phyloP scores from a whole-genome alignment of 2,113 vertebrate species.

The Oenanthe melanoleuca region DNA sequence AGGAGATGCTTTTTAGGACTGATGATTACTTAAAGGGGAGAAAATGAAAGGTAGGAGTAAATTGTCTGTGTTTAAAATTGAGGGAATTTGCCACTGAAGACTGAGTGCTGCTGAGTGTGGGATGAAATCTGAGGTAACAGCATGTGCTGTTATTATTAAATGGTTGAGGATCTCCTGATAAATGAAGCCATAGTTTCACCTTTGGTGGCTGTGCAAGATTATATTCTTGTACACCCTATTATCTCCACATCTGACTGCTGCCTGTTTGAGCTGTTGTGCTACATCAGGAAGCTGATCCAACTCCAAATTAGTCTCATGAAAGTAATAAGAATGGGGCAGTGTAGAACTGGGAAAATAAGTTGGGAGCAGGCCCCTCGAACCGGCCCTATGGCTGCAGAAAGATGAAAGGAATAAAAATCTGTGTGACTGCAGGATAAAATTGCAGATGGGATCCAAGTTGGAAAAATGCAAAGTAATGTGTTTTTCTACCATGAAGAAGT shows the following conservation, averaged over 20 bases:
- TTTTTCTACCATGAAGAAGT: constrained; percentile 3
- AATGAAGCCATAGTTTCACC: neutral
- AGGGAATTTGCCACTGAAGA: neutral
- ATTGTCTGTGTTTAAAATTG: neutral
- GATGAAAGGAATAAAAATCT: constrained; percentile 35
- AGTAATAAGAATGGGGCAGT: neutral
- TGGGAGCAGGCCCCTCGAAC: neutral
- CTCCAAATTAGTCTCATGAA: neutral
- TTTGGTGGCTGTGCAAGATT: neutral
- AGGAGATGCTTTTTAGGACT: neutral
- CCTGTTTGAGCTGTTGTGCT: neutral
- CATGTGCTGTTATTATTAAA: neutral
- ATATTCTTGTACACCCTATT: neutral
- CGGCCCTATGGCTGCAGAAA: constrained; percentile 20
- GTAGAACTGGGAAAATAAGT: neutral
- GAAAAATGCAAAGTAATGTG: constrained; percentile 32
- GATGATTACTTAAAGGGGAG: neutral
- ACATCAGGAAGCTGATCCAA: neutral
- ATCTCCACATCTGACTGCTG: neutral
- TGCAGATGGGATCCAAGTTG: constrained; percentile 32
- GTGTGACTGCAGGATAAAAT: neutral
- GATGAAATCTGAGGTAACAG: neutral
- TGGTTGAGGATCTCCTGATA: neutral
- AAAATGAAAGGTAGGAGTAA: neutral
- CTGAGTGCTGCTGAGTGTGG: neutral